Evolutionary conservation across 2,888 invertebrate species (phyloP).

Genomic region (Hecatera dysodea): DNA sequence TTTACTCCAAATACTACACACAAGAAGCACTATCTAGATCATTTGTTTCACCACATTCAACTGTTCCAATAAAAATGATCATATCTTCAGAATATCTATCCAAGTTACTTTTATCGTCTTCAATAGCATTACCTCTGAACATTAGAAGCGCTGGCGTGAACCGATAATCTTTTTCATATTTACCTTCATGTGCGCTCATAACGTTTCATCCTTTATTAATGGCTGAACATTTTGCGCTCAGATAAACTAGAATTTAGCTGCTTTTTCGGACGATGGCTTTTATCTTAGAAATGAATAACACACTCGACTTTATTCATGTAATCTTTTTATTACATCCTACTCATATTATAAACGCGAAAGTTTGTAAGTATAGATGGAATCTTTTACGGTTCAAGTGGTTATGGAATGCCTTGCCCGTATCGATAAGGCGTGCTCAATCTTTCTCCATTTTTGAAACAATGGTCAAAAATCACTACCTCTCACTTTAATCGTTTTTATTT

Average conservation of each 20-base stretch:
- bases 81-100: neutral
- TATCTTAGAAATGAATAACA: too few species aligned
- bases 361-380: too few species aligned
- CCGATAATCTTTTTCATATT: conserved; percentile 62
- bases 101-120: conserved; percentile 12
- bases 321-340: too few species aligned
- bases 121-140: conserved; percentile 47
- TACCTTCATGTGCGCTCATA: conserved; percentile 38
- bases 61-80: neutral
- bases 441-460: too few species aligned
- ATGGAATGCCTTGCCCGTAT: too few species aligned
- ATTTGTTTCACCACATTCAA: neutral
- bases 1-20: too few species aligned
- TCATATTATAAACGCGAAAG: too few species aligned
- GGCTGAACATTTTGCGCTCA: conserved; percentile 28
- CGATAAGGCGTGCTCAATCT: too few species aligned
- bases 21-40: neutral
- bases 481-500: too few species aligned
- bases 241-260: conserved; percentile 38
- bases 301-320: too few species aligned
- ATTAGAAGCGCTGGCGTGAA: conserved; percentile 27
- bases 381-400: too few species aligned
- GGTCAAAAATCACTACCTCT: too few species aligned
- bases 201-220: conserved; percentile 55
- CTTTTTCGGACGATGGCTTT: neutral